Conservation (phyloP, 2,888 invertebrate species). For the Caenorhabditis zanzibari region DNA sequence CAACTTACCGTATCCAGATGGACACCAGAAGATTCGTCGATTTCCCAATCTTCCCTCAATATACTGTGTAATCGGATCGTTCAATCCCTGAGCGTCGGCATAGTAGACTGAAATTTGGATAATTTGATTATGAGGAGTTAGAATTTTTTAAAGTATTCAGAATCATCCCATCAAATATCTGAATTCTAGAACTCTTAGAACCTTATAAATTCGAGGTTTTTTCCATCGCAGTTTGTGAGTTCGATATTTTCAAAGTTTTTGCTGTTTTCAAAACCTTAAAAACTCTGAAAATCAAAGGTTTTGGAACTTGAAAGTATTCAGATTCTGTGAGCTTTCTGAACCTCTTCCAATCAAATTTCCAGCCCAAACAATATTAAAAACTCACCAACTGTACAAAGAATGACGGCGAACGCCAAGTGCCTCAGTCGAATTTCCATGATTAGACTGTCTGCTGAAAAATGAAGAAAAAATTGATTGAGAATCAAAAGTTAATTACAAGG, state of each 20-base stretch:
- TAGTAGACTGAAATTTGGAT: slow-evolving; percentile 71
- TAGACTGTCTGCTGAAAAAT: slow-evolving; percentile 13
- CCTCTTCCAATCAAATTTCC: background rate
- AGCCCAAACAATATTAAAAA: slow-evolving; percentile 3
- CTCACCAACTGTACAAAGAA: slow-evolving; percentile 60
- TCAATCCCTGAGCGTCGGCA: slow-evolving; percentile 81
- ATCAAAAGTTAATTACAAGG: background rate
- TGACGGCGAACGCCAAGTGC: slow-evolving; percentile 54
- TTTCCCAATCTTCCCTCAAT: slow-evolving; percentile 83
- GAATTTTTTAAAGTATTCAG: background rate
- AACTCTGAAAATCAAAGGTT: too few relatives aligned
- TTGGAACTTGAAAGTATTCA: too few relatives aligned
- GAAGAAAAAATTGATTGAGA: slow-evolving; percentile 7
- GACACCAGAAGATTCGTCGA: slow-evolving; percentile 83
- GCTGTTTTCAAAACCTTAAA: too few relatives aligned
- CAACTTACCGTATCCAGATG: slow-evolving; percentile 82
- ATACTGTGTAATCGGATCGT: slow-evolving; percentile 83
- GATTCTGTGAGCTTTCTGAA: too few relatives aligned
- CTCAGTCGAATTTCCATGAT: slow-evolving; percentile 62
- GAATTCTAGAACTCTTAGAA: too few relatives aligned
- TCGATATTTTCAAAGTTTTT: too few relatives aligned
- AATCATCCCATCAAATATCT: too few relatives aligned
- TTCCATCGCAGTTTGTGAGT: too few relatives aligned
- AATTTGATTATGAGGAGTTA: background rate
- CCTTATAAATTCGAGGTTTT: too few relatives aligned